phyloP scores from a whole-genome alignment of 2,113 vertebrate genomes.

The Cyanistes caeruleus region DNA sequence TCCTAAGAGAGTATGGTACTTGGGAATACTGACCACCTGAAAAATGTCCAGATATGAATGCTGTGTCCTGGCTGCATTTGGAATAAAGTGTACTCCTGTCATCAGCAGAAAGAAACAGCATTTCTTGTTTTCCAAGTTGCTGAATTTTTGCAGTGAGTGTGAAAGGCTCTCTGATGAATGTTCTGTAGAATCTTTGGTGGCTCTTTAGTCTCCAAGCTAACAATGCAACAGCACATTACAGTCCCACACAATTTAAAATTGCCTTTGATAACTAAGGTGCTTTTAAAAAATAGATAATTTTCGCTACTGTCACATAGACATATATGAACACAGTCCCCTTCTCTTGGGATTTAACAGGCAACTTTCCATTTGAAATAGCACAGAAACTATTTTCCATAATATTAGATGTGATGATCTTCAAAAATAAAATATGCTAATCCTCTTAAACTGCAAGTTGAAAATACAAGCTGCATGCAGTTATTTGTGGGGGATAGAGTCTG shows the following conservation, averaged over 20 bases:
- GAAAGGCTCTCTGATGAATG: background rate
- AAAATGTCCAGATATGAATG: background rate
- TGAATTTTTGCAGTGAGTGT: background rate
- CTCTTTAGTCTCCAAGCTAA: background rate
- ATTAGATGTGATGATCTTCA: background rate
- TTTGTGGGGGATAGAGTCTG: background rate
- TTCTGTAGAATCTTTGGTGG: background rate
- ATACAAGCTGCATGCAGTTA: background rate
- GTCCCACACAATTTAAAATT: background rate
- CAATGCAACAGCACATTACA: background rate
- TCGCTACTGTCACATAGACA: background rate
- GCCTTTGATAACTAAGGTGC: background rate
- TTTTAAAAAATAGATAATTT: background rate
- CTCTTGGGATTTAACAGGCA: background rate
- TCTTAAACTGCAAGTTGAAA: constrained; percentile 16
- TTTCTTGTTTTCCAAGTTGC: background rate
- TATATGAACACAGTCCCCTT: background rate
- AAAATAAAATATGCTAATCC: constrained; percentile 49
- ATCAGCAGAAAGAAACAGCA: background rate
- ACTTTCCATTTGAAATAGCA: background rate
- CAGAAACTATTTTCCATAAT: background rate
- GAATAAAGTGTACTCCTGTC: background rate
- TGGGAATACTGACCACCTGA: background rate
- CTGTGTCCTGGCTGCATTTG: background rate
- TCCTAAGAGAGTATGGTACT: background rate